These are phyloP conservation scores for Corythoichthys haematopterus DNA, from an alignment of 2,113 vertebrate species.

Conservation along the genomic window DNA sequence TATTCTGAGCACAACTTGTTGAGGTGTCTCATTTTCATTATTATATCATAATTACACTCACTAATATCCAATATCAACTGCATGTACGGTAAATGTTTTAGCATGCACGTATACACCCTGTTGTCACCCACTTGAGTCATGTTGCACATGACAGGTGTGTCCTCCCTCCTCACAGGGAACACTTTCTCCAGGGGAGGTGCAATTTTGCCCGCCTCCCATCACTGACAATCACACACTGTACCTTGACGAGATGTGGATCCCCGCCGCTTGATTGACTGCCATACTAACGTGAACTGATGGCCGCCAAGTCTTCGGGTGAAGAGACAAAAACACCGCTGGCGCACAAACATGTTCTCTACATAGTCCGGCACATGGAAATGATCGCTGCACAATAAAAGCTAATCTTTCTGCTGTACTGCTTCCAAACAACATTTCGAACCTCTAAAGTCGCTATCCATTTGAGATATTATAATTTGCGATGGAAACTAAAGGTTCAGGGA, in stretches of 20 bases:
- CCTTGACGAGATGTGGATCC: conserved; percentile 67
- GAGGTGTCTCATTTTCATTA: not conserved
- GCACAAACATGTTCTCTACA: conserved; percentile 19
- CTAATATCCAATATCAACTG: not conserved
- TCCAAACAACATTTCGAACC: conserved; percentile 12
- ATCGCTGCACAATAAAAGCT: conserved; percentile 49
- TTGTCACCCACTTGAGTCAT: conserved; percentile 53
- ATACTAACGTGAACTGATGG: conserved; percentile 61
- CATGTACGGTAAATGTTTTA: not conserved
- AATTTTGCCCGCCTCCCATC: conserved; percentile 61
- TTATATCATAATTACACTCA: not conserved
- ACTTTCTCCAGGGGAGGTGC: conserved; percentile 49
- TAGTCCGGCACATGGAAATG: conserved; percentile 47
- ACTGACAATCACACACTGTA: conserved; percentile 64
- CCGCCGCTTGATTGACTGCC: conserved; percentile 67
- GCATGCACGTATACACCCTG: conserved; percentile 36
- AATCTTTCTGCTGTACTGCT: conserved; percentile 26
- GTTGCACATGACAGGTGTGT: conserved; percentile 67
- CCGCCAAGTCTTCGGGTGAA: conserved; percentile 37
- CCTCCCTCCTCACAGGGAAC: conserved; percentile 46
- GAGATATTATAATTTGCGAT: not conserved
- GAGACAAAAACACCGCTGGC: conserved; percentile 42
- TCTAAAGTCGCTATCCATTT: not conserved
- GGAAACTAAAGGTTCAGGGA: not conserved
- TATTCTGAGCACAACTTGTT: not conserved